A percentile compares a stretch with the other conserved stretches of the same genome.
phyloP scores from a whole-genome alignment of 2,113 vertebrate genomes.

The Gymnocephalus cernua region DNA sequence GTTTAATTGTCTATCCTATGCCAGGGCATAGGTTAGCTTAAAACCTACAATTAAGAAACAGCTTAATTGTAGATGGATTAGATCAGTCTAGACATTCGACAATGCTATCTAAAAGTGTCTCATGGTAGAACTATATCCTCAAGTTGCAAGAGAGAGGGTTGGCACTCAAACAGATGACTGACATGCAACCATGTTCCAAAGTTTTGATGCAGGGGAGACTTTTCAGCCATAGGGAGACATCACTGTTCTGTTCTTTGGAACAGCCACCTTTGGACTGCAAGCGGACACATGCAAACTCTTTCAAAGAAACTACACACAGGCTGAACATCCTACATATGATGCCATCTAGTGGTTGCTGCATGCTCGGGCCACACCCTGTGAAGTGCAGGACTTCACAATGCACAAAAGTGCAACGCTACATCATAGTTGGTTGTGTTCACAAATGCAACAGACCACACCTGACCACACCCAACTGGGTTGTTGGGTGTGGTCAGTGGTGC shows the following conservation, averaged over 20 bases:
- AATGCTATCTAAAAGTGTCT: slow-evolving; percentile 45
- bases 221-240: slow-evolving; percentile 63
- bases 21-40: slow-evolving; percentile 76
- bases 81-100: slow-evolving; percentile 59
- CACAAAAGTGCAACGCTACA: slow-evolving; percentile 65
- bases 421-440: slow-evolving; percentile 76
- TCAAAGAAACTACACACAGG: slow-evolving; percentile 50
- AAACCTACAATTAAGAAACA: slow-evolving; percentile 75
- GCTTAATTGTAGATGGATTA: slow-evolving; percentile 72
- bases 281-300: slow-evolving; percentile 70
- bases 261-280: slow-evolving; percentile 55
- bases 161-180: slow-evolving; percentile 63
- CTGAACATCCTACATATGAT: slow-evolving; percentile 64
- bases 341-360: slow-evolving; percentile 67
- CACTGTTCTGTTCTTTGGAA: slow-evolving; percentile 65
- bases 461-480: slow-evolving; percentile 68
- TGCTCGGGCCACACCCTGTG: slow-evolving; percentile 71
- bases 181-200: slow-evolving; percentile 77
- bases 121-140: slow-evolving; percentile 33
- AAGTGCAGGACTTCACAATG: slow-evolving; percentile 71
- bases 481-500: slow-evolving; percentile 74
- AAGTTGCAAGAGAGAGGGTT: slow-evolving; percentile 29
- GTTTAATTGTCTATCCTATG: slow-evolving; percentile 61
- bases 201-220: slow-evolving; percentile 68
- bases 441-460: slow-evolving; percentile 70